Evolutionary conservation across 2,113 vertebrate genomes (phyloP), one percentile per base, ranked within the genome.

Genomic region (Aegithalos caudatus): DNA sequence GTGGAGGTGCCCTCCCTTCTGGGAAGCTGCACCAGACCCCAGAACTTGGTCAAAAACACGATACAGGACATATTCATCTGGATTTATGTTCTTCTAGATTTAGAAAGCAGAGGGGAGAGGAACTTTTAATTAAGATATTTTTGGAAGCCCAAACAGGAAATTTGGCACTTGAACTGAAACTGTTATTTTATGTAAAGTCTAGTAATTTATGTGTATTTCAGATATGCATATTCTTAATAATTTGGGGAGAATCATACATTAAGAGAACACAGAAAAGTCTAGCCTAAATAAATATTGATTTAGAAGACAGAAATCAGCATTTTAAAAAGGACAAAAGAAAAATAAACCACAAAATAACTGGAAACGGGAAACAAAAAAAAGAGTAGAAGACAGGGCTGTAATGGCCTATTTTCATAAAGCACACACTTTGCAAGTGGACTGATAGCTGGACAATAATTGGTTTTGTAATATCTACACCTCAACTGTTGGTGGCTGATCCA

Each of bases 151-250:
- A 57, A 53, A 54, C 1, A 61, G 20, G 18, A 77, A 19, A 4
- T 60, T 5, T 37, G 35, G n/a, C 28, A 53, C 40, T 67, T 76
- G n/a, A n/a, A n/a, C n/a, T n/a, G n/a, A n/a, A n/a, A n/a, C n/a
- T n/a, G n/a, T n/a, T n/a, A n/a, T n/a, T n/a, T n/a, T 0, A 0
- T 13, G 8, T 57, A 44, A 44, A 64, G 8, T 25, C 11, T 35
- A 40, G 51, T 66, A 44, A 81, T 72, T 37, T 12, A 67, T 25
- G 6, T 2, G 5, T 24, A 47, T 3, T 70, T 54, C 12, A 29
- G 51, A 27, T 2, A 6, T 12, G 2, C 23, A 20, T 16, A 66
- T 13, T 18, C 21, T 27, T 64, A 60, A 44, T 27, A 38, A 54
- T 62, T 50, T 71, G 5, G 11, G 12, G 31, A 80, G 7, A 45